Base-by-base conservation (phyloP, 2,888 invertebrate genomes). In the Dicyrtomina minuta region DNA sequence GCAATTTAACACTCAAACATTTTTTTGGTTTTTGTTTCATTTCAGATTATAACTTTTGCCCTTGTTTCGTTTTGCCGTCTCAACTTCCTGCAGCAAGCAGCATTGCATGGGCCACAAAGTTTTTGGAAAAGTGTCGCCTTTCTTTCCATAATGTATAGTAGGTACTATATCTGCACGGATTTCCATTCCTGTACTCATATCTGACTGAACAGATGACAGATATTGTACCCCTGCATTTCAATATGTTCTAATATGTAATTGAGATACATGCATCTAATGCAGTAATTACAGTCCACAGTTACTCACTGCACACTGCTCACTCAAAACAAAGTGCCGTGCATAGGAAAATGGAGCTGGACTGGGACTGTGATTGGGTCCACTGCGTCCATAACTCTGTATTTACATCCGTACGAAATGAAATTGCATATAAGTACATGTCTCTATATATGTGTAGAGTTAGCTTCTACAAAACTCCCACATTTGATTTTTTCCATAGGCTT, bases 71-170 rank as follows among this genome's bases (percentile, higher is more conserved):
- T 60, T 33, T 27, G 33, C 13, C 39, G n/a, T 33, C 39, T 43
- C 60, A 60, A 60, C 60, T 43, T 41, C 60, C 44, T 60, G 41
- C 20, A 41, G 17, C 58, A 8, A 4, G 26, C 17, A 20, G 6
- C 3, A 55, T 55, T 24, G 17, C 24, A n/a, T n/a, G n/a, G n/a
- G n/a, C n/a, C n/a, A n/a, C n/a, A n/a, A n/a, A n/a, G n/a, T 51
- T 51, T 17, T 51, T 51, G 43, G n/a, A 60, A 60, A 60, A 60
- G 60, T 60, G 60, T 60, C 60, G 22, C 43, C 22, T 60, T 60
- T 60, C 60, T 22, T 43, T 13, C 12, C 41, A 17, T 6, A n/a
- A 51, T 8, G n/a, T 6, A 51, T 8, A 51, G 51, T 13, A 8
- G n/a, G 13, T 55, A 13, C 55, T 13, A 20, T 55, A 13, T 55